Evolutionary conservation across 2,113 vertebrate species (phyloP).

Genomic region (Capreolus pygargus): DNA sequence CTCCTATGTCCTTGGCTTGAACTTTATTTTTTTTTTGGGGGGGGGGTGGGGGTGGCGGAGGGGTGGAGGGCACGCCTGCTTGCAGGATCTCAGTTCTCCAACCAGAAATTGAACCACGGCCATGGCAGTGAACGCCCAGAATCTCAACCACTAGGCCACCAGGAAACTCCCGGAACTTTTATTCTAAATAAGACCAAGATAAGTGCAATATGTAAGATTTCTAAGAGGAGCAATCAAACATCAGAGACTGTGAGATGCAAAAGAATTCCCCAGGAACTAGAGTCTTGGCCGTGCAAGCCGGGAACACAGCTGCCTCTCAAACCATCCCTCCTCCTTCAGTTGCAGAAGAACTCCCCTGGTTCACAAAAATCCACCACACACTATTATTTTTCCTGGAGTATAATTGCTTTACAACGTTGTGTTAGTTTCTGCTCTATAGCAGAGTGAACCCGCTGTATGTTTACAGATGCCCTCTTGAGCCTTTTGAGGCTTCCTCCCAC

Average conservation of each 20-base stretch:
- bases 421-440: not conserved
- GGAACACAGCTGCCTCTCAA: not conserved
- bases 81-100: not conserved
- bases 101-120: not conserved
- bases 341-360: not conserved
- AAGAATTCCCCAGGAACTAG: not conserved
- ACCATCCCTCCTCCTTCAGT: not conserved
- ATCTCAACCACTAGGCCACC: not conserved
- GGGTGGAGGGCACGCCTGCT: not conserved
- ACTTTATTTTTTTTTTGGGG: not conserved
- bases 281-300: too few species aligned
- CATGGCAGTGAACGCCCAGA: not conserved
- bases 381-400: not conserved
- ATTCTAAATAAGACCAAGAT: not conserved
- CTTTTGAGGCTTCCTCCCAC: not conserved
- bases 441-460: not conserved
- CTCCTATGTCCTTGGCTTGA: not conserved
- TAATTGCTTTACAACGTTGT: rapidly evolving
- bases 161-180: not conserved
- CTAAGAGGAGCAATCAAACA: not conserved
- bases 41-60: too few species aligned
- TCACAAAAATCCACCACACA: not conserved
- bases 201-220: not conserved
- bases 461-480: rapidly evolving
- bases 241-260: not conserved